A percentile compares a stretch with the other conserved stretches of the same genome.
These are phyloP conservation scores for Cerceris ruficornis DNA, from an alignment of 2,888 invertebrate genomes.

Conservation along the genomic window DNA sequence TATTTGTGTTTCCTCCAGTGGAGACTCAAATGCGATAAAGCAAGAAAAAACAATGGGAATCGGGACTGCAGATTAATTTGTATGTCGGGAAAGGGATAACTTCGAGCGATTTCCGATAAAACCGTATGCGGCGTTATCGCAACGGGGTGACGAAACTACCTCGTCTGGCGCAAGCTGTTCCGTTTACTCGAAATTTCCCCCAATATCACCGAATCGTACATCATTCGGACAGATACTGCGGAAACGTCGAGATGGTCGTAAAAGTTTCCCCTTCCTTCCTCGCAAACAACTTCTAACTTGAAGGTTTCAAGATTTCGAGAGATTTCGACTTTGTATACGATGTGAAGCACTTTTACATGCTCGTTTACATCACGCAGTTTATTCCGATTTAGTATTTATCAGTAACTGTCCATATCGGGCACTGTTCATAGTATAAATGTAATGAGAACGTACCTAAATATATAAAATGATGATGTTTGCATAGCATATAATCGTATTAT, in stretches of 20 bases:
- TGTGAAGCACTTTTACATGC: neutral
- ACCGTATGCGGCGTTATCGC: neutral
- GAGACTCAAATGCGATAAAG: too few relatives aligned
- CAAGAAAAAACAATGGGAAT: too few relatives aligned
- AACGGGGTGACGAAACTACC: neutral
- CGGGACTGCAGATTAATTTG: too few relatives aligned
- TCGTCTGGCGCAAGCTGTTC: neutral
- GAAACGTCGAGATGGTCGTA: slow-evolving; percentile 8
- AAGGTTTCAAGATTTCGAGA: neutral
- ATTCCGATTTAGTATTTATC: too few relatives aligned
- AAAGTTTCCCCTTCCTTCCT: slow-evolving; percentile 10
- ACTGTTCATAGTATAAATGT: too few relatives aligned
- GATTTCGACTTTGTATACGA: neutral
- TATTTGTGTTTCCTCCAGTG: too few relatives aligned
- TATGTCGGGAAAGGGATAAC: neutral
- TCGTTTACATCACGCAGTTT: neutral
- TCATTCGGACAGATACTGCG: slow-evolving; percentile 16
- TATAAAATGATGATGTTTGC: too few relatives aligned
- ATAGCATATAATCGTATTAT: too few relatives aligned
- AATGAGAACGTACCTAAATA: too few relatives aligned
- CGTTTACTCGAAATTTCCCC: slow-evolving; percentile 9
- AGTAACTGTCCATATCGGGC: too few relatives aligned
- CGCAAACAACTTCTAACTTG: slow-evolving; percentile 8
- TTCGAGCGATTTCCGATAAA: neutral
- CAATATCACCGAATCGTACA: slow-evolving; percentile 10